Percentiles rank a stretch among this genome's conserved stretches.
These are phyloP conservation scores for Neoitamus cyanurus DNA, from an alignment of 2,888 invertebrate genomes.

Conservation along the genomic window DNA sequence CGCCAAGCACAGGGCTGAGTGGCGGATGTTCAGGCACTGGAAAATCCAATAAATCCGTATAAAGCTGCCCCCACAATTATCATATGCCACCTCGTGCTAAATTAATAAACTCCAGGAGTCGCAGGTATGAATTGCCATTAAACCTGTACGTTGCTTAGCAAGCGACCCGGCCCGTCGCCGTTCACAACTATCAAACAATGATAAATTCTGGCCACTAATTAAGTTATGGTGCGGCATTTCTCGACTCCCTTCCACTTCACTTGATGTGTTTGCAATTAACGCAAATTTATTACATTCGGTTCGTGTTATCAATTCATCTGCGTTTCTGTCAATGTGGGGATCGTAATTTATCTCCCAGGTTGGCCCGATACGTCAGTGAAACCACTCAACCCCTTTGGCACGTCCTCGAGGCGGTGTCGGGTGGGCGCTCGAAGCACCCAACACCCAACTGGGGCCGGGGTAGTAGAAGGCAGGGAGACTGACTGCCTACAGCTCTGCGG, in stretches of 20 bases:
- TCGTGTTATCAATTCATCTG: constrained; percentile 44
- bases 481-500: background rate
- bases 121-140: background rate
- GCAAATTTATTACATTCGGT: constrained; percentile 46
- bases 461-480: background rate
- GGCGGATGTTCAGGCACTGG: background rate
- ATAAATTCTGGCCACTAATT: constrained; percentile 43
- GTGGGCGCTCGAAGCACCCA: background rate
- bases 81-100: background rate
- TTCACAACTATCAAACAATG: constrained; percentile 36
- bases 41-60: background rate
- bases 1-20: background rate
- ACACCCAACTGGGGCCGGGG: background rate
- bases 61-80: background rate
- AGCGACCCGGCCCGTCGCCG: background rate
- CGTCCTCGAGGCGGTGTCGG: background rate
- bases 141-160: background rate
- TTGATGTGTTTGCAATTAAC: constrained; percentile 48
- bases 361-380: constrained; percentile 28
- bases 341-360: constrained; percentile 42
- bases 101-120: background rate
- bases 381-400: constrained; percentile 18
- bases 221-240: constrained; percentile 44
- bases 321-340: constrained; percentile 45
- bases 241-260: constrained; percentile 43